phyloP scores from a whole-genome alignment of 2,888 invertebrate species.

The Sphecodes monilicornis region DNA sequence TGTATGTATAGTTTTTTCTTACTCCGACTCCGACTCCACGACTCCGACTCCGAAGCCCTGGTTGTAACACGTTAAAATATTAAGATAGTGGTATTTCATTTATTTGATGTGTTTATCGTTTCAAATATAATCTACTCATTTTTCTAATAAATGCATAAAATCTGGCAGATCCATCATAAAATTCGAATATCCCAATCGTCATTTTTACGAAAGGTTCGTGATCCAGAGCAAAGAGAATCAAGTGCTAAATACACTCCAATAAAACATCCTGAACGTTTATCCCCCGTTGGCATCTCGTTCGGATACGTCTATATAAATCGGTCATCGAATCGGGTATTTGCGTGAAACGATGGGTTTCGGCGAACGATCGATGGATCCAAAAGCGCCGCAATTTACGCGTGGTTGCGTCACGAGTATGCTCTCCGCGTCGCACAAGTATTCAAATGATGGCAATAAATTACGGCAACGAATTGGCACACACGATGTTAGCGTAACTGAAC shows the following conservation, averaged over 20 bases:
- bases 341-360: background rate
- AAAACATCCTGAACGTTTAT: background rate
- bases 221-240: too few species aligned
- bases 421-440: conserved; percentile 26
- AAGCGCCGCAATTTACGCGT: conserved; percentile 2
- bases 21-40: too few species aligned
- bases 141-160: too few species aligned
- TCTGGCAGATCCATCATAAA: too few species aligned
- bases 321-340: background rate
- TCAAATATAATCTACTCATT: too few species aligned
- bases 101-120: too few species aligned
- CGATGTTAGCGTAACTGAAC: conserved; percentile 52
- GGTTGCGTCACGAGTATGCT: background rate
- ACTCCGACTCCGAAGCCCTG: too few species aligned
- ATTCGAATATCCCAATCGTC: too few species aligned
- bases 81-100: too few species aligned
- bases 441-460: conserved; percentile 56
- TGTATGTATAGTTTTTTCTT: too few species aligned
- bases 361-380: background rate
- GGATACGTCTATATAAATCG: background rate
- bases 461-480: conserved; percentile 55
- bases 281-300: background rate
- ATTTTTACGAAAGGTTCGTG: background rate
- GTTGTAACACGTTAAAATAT: too few species aligned
- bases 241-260: too few species aligned